These are phyloP conservation scores for Cydia strobilella DNA, from an alignment of 1,140 invertebrate species.

Conservation along the genomic window DNA sequence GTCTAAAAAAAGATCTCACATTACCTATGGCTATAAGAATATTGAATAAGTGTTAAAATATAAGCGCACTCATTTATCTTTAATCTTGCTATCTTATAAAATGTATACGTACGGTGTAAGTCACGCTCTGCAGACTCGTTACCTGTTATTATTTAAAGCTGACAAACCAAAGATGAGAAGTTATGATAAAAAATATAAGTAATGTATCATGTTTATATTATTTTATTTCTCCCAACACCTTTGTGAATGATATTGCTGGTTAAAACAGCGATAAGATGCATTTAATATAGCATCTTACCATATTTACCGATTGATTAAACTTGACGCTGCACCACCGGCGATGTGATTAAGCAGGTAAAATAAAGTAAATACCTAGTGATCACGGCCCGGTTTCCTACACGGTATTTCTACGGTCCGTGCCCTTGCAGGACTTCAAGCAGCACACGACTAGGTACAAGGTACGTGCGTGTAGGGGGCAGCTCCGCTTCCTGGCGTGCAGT, in stretches of 20 bases:
- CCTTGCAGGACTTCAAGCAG: too few species aligned
- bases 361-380: too few species aligned
- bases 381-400: too few species aligned
- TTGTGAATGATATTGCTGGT: constrained; percentile 1
- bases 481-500: too few species aligned
- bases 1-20: neutral
- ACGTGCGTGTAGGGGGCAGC: too few species aligned
- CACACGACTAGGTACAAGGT: too few species aligned
- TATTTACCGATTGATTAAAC: neutral
- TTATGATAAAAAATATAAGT: constrained; percentile 31
- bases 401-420: too few species aligned
- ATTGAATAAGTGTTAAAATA: constrained; percentile 9
- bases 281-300: neutral
- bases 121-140: constrained; percentile 11
- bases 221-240: constrained; percentile 20
- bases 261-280: neutral
- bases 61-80: constrained; percentile 20
- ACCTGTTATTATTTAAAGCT: constrained; percentile 24
- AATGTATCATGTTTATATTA: constrained; percentile 17
- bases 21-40: constrained; percentile 1
- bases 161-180: constrained; percentile 7
- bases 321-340: neutral
- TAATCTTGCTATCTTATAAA: neutral
- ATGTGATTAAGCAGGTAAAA: neutral
- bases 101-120: neutral